A percentile compares a stretch with the other conserved stretches of the same genome.
phyloP scores from a whole-genome alignment of 2,797 vertebrate species.

The Anabas testudineus region DNA sequence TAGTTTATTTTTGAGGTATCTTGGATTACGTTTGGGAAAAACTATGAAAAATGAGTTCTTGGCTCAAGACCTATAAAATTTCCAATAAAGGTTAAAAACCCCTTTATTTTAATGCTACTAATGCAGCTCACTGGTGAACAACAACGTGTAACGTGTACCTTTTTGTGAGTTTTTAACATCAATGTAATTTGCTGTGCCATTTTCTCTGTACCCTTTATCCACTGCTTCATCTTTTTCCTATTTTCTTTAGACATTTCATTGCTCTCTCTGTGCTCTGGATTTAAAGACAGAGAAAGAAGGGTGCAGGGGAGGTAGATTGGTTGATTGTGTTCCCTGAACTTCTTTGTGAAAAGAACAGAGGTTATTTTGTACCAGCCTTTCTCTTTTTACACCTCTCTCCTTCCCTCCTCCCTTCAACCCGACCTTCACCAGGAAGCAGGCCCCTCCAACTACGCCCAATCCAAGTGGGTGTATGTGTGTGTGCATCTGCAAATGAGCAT shows the following conservation, averaged over 20 bases:
- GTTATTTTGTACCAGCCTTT: conserved; percentile 12
- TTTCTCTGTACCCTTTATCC: not conserved
- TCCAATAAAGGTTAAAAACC: too few species aligned
- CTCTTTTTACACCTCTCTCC: not conserved
- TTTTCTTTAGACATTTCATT: conserved; percentile 1
- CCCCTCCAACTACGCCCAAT: conserved; percentile 55
- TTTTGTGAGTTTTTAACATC: not conserved
- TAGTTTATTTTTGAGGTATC: conserved; percentile 23
- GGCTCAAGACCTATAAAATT: too few species aligned
- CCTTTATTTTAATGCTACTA: too few species aligned
- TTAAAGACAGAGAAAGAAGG: too few species aligned
- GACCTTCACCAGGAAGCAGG: conserved; percentile 72
- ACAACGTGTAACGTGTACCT: too few species aligned
- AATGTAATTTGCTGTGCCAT: too few species aligned
- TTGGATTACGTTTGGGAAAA: too few species aligned
- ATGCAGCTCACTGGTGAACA: too few species aligned
- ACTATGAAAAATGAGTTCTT: too few species aligned
- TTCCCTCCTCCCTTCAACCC: conserved; percentile 30
- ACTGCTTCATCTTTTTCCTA: conserved; percentile 2
- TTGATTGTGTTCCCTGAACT: not conserved
- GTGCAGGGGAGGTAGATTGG: not conserved
- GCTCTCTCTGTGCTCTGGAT: not conserved
- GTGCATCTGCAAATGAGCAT: conserved; percentile 10
- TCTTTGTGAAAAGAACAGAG: not conserved
- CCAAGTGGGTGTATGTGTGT: conserved; percentile 14